These are phyloP conservation scores for Cerceris rybyensis DNA, from an alignment of 2,888 invertebrate genomes.

Conservation along the genomic window DNA sequence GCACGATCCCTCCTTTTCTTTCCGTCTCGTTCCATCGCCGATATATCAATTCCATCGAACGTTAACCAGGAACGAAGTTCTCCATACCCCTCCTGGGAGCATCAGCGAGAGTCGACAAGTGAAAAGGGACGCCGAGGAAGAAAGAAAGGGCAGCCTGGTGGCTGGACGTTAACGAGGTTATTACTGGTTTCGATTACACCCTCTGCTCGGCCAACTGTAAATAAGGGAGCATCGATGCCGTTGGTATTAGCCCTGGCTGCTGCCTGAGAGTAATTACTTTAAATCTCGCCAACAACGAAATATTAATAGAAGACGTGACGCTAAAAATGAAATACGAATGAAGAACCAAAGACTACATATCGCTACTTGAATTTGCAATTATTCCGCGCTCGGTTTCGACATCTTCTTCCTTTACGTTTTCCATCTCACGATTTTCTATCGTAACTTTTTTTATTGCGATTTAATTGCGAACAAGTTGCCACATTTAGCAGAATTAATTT, in stretches of 20 bases:
- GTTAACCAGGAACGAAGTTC: slow-evolving; percentile 43
- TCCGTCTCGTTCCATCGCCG: slow-evolving; percentile 42
- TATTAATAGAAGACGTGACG: too few relatives aligned
- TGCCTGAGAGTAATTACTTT: not conserved
- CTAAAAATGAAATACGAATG: too few relatives aligned
- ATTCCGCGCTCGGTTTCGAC: too few relatives aligned
- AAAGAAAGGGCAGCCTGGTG: slow-evolving; percentile 35
- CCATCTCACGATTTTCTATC: too few relatives aligned
- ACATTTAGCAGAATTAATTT: too few relatives aligned
- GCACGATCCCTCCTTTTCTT: slow-evolving; percentile 33
- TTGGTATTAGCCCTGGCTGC: not conserved
- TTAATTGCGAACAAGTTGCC: too few relatives aligned
- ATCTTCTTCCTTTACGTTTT: too few relatives aligned
- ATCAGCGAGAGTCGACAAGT: slow-evolving; percentile 55
- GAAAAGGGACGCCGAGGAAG: slow-evolving; percentile 59
- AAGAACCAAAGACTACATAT: too few relatives aligned
- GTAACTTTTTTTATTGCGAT: too few relatives aligned
- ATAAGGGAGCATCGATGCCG: slow-evolving; percentile 37
- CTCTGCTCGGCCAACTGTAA: slow-evolving; percentile 43
- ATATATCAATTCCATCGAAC: slow-evolving; percentile 73
- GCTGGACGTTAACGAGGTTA: slow-evolving; percentile 55
- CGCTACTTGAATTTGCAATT: too few relatives aligned
- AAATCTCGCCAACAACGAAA: not conserved
- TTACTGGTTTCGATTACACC: slow-evolving; percentile 54
- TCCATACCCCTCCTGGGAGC: slow-evolving; percentile 26